Evolutionary conservation across 2,797 vertebrate species (phyloP).

Genomic region (Sternarchorhynchus goeldii): DNA sequence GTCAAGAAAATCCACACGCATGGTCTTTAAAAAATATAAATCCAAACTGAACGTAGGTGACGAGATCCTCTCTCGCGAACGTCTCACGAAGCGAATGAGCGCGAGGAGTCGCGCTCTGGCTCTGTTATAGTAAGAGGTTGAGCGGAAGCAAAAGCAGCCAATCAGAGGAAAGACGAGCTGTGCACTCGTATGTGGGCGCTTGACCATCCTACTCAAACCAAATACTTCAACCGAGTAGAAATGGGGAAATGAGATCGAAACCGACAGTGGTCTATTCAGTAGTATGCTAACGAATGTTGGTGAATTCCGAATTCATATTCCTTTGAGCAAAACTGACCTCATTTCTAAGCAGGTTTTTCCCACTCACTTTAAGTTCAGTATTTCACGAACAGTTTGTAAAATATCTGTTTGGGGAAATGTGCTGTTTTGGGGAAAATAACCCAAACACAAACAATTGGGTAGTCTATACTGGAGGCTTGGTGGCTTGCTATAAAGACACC

Average conservation of each 20-base stretch:
- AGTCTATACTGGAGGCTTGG: no score
- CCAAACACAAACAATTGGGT: no score
- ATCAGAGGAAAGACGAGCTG: slow-evolving; percentile 58
- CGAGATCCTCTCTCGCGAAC: background rate
- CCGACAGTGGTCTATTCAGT: background rate
- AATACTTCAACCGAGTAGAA: background rate
- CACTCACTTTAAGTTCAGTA: no score
- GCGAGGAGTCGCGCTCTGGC: slow-evolving; percentile 18
- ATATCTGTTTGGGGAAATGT: no score
- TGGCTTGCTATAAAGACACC: no score
- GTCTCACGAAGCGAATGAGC: background rate
- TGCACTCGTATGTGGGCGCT: slow-evolving; percentile 2
- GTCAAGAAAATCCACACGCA: background rate
- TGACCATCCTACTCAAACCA: background rate
- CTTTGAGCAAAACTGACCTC: no score
- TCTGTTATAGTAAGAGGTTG: slow-evolving; percentile 34
- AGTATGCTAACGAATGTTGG: background rate
- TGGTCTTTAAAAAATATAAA: slow-evolving; percentile 6
- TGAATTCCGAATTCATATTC: no score
- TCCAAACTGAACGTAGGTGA: slow-evolving; percentile 15
- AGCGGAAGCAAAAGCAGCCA: slow-evolving; percentile 61
- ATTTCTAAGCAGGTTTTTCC: no score
- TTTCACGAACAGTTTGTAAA: no score
- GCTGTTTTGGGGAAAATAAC: no score
- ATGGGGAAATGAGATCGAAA: slow-evolving; percentile 3